These are phyloP conservation scores for Perizoma flavofasciatum DNA, from an alignment of 2,888 invertebrate genomes.

Conservation along the genomic window DNA sequence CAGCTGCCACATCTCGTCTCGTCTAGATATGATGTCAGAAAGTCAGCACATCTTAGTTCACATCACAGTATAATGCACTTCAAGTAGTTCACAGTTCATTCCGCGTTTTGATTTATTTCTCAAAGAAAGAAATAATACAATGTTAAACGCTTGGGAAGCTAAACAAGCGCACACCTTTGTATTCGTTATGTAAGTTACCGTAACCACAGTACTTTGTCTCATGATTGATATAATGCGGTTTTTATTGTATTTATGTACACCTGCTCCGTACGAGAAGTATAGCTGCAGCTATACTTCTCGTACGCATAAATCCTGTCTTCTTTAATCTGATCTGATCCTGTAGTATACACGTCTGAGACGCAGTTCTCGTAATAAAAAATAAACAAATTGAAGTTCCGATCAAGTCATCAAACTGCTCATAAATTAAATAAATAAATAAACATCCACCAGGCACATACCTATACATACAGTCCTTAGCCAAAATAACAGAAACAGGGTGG, in stretches of 20 bases:
- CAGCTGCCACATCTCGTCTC: slow-evolving; percentile 32
- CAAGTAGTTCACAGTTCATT: slow-evolving; percentile 46
- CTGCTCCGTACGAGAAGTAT: neutral
- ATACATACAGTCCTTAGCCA: too few relatives aligned
- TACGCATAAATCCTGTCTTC: too few relatives aligned
- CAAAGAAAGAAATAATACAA: slow-evolving; percentile 60
- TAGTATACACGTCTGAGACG: too few relatives aligned
- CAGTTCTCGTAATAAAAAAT: too few relatives aligned
- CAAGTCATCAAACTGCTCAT: too few relatives aligned
- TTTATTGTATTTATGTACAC: too few relatives aligned
- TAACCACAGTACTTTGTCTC: slow-evolving; percentile 32
- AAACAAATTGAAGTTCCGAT: too few relatives aligned
- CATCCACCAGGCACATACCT: too few relatives aligned
- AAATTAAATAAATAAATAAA: too few relatives aligned
- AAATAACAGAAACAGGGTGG: too few relatives aligned
- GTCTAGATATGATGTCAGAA: slow-evolving; percentile 33
- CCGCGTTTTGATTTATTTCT: slow-evolving; percentile 20
- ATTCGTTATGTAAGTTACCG: slow-evolving; percentile 41
- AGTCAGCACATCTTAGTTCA: slow-evolving; percentile 17
- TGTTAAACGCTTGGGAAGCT: slow-evolving; percentile 69
- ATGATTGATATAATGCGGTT: slow-evolving; percentile 46
- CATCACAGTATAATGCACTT: slow-evolving; percentile 32
- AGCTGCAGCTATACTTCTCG: too few relatives aligned
- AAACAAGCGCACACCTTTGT: slow-evolving; percentile 68
- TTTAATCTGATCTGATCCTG: too few relatives aligned